Base-by-base conservation (phyloP, 2,888 invertebrate genomes). In the Diachrysia chrysitis region DNA sequence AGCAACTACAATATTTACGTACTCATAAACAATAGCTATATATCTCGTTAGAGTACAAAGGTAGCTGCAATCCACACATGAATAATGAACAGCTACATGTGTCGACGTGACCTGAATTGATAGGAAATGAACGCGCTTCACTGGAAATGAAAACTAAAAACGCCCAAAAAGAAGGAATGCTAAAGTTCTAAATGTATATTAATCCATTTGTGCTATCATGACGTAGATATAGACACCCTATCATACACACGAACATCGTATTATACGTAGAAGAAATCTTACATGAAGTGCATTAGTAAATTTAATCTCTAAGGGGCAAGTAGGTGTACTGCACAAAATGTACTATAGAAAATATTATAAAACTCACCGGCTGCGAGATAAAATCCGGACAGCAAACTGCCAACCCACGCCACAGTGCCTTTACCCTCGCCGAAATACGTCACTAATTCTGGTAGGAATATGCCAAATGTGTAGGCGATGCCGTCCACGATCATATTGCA, bases 401-500 rank as follows among this genome's bases (percentile, higher is more conserved):
- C 99, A 66, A 99, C 98, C 98, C 99, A 98, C 58, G 99, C 98
- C 46, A 98, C 97, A 78, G 97, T 98, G 64, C 98, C 98, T 86
- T 98, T 98, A 63, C 98, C 98, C 87, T 98, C 98, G 25, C 97
- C 97, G 90, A 98, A 99, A 89, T 97, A 97, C 2, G 92, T 95
- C 71, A 98, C 98, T 85, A 98, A 97, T 85, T 98, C 97, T 32
- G 96, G 96, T 57, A 98, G 96, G 95, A 98, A 98, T 87, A 99
- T 98, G 63, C 99, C 99, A 92, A 99, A 99, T 9, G 99, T 98
- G 93, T 99, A 99, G n/a, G 99, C 98, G 76, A 99, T 99, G 83
- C 99, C 99, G 92, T 99, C 99, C 66, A 99, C 99, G 83, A 99
- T 98, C 96, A 99, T 97, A 96, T 99, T 99, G 94, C 99, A 99